Percentiles rank a stretch among this genome's conserved stretches.
These are phyloP conservation scores for Chlorocebus sabaeus DNA, from an alignment of 2,113 vertebrate species.

Conservation along the genomic window DNA sequence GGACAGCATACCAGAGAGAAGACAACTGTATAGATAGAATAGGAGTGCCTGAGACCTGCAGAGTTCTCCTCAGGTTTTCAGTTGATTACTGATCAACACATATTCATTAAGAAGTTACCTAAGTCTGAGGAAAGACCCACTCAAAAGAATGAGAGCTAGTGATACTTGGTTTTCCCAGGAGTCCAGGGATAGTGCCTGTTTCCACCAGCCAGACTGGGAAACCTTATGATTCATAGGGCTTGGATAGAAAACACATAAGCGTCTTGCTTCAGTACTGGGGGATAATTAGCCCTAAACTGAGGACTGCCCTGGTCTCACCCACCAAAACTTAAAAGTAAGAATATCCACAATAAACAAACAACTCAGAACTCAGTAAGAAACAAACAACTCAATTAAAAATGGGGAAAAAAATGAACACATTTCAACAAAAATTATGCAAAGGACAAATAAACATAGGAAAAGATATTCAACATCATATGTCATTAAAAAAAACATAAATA, in stretches of 20 bases:
- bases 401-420: background rate
- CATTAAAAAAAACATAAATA: background rate
- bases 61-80: background rate
- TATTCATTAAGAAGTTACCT: background rate
- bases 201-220: background rate
- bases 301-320: background rate
- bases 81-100: background rate
- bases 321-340: background rate
- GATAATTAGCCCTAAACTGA: background rate
- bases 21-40: background rate
- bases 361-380: background rate
- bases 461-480: background rate
- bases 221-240: background rate
- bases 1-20: background rate
- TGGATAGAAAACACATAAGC: background rate
- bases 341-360: background rate
- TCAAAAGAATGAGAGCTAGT: background rate
- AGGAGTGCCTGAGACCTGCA: background rate
- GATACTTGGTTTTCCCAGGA: background rate
- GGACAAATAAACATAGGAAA: background rate
- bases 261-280: background rate
- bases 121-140: background rate
- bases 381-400: background rate
- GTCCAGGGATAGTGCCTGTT: background rate
- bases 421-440: background rate